Base-by-base conservation (phyloP, 1,140 invertebrate genomes). In the Meloidogyne chitwoodi region DNA sequence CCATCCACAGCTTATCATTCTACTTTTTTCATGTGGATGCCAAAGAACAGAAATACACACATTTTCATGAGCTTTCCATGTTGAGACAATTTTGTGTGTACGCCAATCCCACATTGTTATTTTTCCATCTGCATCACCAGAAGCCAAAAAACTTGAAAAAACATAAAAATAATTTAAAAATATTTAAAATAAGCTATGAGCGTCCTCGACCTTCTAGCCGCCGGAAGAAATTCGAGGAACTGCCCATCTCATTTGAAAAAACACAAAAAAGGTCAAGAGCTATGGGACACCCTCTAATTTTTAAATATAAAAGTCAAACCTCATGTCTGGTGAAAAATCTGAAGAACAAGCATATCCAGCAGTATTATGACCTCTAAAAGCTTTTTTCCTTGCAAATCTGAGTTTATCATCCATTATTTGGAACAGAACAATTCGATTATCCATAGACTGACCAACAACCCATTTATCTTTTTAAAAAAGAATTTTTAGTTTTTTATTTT, bases 51-150 rank as follows among this genome's bases (percentile, higher is more conserved):
- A 91, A 66, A 98, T 97, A 87, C 96, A 99, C 0, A 98, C 95
- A 79, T 93, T 93, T 81, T 99, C 95, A 88, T 99, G 97, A 0
- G 96, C 97, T 88, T 99, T 98, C 93, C 95, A 98, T 87, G 96
- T 97, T 86, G 93, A 95, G 87, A 95, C 96, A 65, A 99, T 90
- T 89, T 96, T 81, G 71, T 87, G 85, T 6, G 85, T 87, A 56
- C 98, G 98, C 96, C 96, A 99, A 88, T 99, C 96, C 96, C 97
- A 99, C 44, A 99, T 91, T 87, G 95, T 98, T 80, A 95, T 92
- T 89, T 98, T 98, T 1, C 97, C 97, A 89, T 99, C 96, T 5
- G 95, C 96, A 89, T 99, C 97, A n/a, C 97, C 97, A 0, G 94
- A 98, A 29, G 97, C 92, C 34, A 99, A 89, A 88, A 98, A 99